Base-by-base conservation (phyloP, 2,113 vertebrate species). In the Proterorhinus semilunaris region DNA sequence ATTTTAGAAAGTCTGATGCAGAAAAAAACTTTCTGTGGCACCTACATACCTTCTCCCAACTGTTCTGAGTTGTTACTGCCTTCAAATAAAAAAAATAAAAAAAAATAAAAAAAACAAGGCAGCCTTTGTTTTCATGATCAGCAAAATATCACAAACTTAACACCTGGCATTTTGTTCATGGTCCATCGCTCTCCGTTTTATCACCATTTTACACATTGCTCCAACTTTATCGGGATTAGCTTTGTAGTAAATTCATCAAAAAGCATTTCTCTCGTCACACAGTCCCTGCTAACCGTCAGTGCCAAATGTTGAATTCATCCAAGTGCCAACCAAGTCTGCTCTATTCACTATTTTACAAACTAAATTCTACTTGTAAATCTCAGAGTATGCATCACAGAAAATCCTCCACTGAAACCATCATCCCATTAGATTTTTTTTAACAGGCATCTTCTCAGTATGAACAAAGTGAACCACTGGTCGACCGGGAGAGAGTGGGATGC, bases 341-440 rank as follows among this genome's bases (percentile, higher is more conserved):
- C 27, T 87, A 86, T 86, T 83, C 78, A 78, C 68, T 75, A 65
- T 67, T 53, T 78, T 76, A 75, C 71, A 83, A 80, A 85, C 68
- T 80, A 48, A 62, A 67, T 16, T 13, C 58, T n/a, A 49, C 73
- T 83, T 68, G 78, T 76, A 72, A 81, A 85, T 75, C 52, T 57
- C 69, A 81, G 85, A 82, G 17, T 65, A 36, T 0, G 49, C 48
- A 63, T 51, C 36, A 52, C 53, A 54, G 46, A 44, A 81, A 75
- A 65, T 73, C 72, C 57, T 46, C 46, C 84, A 78, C 80, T 59
- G 51, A 72, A 49, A 49, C 65, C 77, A 79, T 82, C 85, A 82
- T 81, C 83, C 81, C 71, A 81, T 71, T 74, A 86, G 78, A 82
- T 74, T 85, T 79, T 85, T 79, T 85, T 83, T 88, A 85, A 86